Percentiles rank a stretch among this genome's conserved stretches.
Conservation (phyloP, 1,140 invertebrate species). For the Calliphora vicina region DNA sequence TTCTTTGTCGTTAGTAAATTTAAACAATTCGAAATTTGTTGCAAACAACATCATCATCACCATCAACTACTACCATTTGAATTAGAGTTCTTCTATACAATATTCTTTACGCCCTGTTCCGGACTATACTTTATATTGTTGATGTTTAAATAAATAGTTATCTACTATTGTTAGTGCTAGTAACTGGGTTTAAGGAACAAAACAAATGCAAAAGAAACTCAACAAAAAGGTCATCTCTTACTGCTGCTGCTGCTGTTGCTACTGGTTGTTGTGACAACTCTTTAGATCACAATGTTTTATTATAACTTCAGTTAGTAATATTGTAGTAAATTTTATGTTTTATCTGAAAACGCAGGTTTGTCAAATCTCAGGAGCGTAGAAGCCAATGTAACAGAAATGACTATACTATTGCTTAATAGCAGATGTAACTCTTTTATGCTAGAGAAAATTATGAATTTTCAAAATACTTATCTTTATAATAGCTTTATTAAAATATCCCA, state of each 20-base stretch:
- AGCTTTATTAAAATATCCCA: too few relatives aligned
- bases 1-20: slow-evolving; percentile 28
- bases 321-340: too few relatives aligned
- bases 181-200: not conserved
- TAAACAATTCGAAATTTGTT: slow-evolving; percentile 20
- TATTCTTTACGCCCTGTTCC: not conserved
- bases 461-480: too few relatives aligned
- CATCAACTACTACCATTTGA: not conserved
- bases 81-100: not conserved
- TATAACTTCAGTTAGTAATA: not conserved
- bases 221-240: not conserved
- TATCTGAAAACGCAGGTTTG: too few relatives aligned
- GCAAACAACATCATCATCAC: not conserved
- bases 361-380: too few relatives aligned
- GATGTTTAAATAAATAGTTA: not conserved
- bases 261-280: not conserved
- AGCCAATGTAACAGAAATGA: too few relatives aligned
- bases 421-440: too few relatives aligned
- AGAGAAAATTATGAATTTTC: too few relatives aligned
- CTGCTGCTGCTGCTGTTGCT: not conserved
- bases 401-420: too few relatives aligned
- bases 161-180: not conserved
- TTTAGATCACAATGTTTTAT: not conserved
- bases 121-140: not conserved
- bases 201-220: not conserved